A percentile compares a stretch with the other conserved stretches of the same genome.
phyloP scores from a whole-genome alignment of 2,113 vertebrate species.

The Anser brachyrhynchus region DNA sequence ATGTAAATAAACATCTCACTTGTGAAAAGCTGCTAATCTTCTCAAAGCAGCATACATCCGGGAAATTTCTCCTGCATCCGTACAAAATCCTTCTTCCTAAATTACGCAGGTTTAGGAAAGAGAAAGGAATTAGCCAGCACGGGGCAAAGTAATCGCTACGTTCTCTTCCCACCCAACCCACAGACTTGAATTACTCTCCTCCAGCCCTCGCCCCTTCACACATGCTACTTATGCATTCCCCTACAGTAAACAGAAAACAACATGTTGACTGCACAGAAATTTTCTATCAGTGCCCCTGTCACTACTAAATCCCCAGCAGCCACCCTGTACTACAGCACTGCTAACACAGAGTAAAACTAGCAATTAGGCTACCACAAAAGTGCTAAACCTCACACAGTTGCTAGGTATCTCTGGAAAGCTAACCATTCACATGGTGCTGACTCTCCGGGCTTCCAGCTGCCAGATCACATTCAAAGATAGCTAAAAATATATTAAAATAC shows the following conservation, averaged over 20 bases:
- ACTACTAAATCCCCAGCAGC: neutral
- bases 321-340: neutral
- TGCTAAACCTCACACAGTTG: constrained; percentile 6
- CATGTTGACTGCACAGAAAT: neutral
- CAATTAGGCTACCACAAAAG: neutral
- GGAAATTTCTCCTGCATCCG: constrained; percentile 64
- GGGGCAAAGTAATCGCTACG: neutral
- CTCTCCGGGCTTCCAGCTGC: constrained; percentile 55
- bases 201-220: neutral
- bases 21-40: constrained; percentile 86
- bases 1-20: constrained; percentile 77
- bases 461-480: constrained; percentile 62
- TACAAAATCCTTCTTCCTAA: constrained; percentile 77
- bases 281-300: neutral
- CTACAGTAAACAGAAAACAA: neutral
- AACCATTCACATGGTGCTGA: constrained; percentile 31
- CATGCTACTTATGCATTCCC: neutral
- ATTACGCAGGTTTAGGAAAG: constrained; percentile 30
- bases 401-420: constrained; percentile 21
- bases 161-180: neutral
- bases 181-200: neutral
- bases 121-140: constrained; percentile 39
- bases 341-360: neutral
- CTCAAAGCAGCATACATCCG: constrained; percentile 75
- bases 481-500: constrained; percentile 73